A percentile compares a stretch with the other conserved stretches of the same genome.
Conservation (phyloP, 2,888 invertebrate species). For the Metopia argyrocephala region DNA sequence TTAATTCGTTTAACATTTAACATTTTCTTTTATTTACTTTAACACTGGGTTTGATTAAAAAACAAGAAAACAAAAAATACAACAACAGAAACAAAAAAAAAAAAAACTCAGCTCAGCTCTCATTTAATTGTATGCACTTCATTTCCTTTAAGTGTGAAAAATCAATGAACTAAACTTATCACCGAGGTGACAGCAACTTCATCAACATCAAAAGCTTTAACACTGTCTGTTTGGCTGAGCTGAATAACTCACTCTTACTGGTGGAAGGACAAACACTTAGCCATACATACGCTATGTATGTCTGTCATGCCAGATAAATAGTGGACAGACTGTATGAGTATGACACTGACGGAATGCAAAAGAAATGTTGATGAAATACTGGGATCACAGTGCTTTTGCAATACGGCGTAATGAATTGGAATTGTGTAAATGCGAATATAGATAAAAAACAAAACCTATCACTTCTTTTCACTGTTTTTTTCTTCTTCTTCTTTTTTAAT, state of each 20-base stretch:
- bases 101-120: no score
- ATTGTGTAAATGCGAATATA: constrained; percentile 33
- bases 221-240: constrained; percentile 38
- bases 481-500: constrained; percentile 15
- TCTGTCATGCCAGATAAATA: no score
- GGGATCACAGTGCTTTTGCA: constrained; percentile 53
- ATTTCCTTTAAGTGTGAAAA: constrained; percentile 62
- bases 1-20: no score
- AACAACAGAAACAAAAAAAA: no score
- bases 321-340: no score
- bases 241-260: constrained; percentile 10
- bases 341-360: constrained; percentile 4
- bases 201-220: constrained; percentile 54
- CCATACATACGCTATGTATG: neutral
- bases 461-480: neutral
- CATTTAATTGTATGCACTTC: constrained; percentile 57
- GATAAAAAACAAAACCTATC: constrained; percentile 13
- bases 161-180: constrained; percentile 65
- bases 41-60: constrained; percentile 18
- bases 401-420: constrained; percentile 51
- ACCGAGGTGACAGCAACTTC: constrained; percentile 64
- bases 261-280: constrained; percentile 19
- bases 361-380: constrained; percentile 20
- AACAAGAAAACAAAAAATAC: constrained; percentile 20
- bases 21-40: no score